These are phyloP conservation scores for Colaptes auratus DNA, from an alignment of 2,113 vertebrate species.

Conservation along the genomic window DNA sequence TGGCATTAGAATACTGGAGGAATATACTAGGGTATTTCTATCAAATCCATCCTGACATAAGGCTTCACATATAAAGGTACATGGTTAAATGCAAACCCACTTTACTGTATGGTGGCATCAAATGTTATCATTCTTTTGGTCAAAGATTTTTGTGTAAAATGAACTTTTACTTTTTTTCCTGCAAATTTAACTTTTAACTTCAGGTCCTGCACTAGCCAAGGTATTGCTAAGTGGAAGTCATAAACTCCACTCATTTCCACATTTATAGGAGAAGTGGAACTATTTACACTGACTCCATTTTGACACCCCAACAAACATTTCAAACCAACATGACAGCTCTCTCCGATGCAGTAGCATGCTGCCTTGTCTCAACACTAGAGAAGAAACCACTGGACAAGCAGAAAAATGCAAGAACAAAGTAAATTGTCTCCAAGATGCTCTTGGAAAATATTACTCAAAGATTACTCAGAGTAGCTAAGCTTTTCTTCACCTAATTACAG, in stretches of 20 bases:
- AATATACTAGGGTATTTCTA: neutral
- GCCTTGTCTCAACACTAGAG: neutral
- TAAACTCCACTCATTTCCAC: neutral
- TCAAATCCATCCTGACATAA: fast-evolving
- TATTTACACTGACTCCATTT: neutral
- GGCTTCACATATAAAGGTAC: neutral
- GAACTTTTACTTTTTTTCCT: too few relatives aligned
- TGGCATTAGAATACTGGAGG: neutral
- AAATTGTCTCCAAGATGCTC: neutral
- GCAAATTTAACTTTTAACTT: too few relatives aligned
- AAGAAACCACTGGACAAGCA: neutral
- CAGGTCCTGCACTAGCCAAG: neutral
- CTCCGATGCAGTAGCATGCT: neutral
- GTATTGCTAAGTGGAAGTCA: neutral
- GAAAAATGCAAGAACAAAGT: neutral
- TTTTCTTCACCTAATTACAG: conserved; percentile 25
- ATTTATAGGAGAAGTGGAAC: neutral
- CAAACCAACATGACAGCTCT: neutral
- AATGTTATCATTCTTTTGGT: neutral
- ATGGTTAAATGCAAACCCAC: neutral
- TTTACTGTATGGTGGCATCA: neutral
- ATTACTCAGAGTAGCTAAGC: neutral
- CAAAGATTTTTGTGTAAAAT: neutral
- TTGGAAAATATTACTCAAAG: neutral
- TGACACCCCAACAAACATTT: neutral